Conservation (phyloP, 2,797 vertebrate species). For the Smutsia temminckii region DNA sequence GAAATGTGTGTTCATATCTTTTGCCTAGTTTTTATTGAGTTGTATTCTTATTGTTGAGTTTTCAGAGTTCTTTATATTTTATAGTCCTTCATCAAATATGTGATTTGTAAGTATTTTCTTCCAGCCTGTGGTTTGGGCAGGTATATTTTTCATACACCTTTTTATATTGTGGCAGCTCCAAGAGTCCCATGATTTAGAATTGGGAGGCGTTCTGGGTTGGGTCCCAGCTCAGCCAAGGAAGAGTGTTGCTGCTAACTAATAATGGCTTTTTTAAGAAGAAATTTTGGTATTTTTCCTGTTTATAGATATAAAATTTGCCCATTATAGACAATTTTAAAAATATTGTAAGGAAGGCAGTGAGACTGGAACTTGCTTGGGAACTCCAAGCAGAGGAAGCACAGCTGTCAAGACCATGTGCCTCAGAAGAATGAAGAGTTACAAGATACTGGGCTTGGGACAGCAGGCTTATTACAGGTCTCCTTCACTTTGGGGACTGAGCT, state of each 20-base stretch:
- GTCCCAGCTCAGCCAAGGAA: not conserved
- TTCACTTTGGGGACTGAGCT: not conserved
- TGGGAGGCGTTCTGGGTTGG: not conserved
- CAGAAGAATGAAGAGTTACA: not conserved
- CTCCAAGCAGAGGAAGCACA: not conserved
- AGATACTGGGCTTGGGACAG: not conserved
- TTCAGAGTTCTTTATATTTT: not conserved
- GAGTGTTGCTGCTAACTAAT: not conserved
- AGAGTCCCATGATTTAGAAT: not conserved
- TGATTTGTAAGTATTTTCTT: not conserved
- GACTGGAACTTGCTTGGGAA: not conserved
- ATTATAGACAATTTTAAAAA: not conserved
- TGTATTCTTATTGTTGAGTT: slow-evolving; percentile 2
- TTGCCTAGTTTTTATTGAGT: not conserved
- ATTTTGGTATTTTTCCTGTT: not conserved
- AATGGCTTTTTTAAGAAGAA: slow-evolving; percentile 26
- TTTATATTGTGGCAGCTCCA: not conserved
- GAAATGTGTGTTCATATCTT: not conserved
- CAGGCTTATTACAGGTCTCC: not conserved
- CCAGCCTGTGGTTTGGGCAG: not conserved
- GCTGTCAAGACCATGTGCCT: not conserved
- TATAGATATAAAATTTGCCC: not conserved
- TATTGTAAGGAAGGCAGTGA: not conserved
- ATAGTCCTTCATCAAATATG: not conserved
- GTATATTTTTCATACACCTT: not conserved